Percentiles rank a stretch among this genome's conserved stretches.
Conservation (phyloP, 2,113 vertebrate species). For the Labeo catla region DNA sequence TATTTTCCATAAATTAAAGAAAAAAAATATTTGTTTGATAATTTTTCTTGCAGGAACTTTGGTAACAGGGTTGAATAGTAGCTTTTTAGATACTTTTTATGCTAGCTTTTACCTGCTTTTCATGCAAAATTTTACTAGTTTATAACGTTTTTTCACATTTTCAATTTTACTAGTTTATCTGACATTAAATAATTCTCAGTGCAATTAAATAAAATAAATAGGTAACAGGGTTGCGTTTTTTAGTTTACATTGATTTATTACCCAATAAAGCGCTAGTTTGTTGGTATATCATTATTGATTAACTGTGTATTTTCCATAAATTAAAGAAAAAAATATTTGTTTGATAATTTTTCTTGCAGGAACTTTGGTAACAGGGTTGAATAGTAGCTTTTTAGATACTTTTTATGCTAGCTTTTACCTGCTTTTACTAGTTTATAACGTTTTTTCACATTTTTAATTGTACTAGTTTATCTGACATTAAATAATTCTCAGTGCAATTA, state of each 20-base stretch:
- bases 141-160: neutral
- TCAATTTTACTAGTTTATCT: neutral
- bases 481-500: too few relatives aligned
- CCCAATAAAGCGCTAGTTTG: too few relatives aligned
- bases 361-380: neutral
- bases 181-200: neutral
- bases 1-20: neutral
- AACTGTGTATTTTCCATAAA: neutral
- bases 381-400: neutral
- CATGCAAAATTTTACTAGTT: fast-evolving
- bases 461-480: neutral
- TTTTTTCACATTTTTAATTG: neutral
- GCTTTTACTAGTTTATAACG: neutral
- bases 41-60: neutral
- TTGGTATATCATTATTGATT: neutral
- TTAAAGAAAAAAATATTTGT: neutral
- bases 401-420: neutral
- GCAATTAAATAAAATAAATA: too few relatives aligned
- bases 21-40: neutral
- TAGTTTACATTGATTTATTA: neutral
- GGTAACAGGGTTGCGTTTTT: neutral
- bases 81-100: neutral
- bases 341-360: neutral
- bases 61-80: too few relatives aligned
- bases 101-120: neutral